Evolutionary conservation across 2,797 vertebrate species (phyloP).

Genomic region (Ispidina lecontei): DNA sequence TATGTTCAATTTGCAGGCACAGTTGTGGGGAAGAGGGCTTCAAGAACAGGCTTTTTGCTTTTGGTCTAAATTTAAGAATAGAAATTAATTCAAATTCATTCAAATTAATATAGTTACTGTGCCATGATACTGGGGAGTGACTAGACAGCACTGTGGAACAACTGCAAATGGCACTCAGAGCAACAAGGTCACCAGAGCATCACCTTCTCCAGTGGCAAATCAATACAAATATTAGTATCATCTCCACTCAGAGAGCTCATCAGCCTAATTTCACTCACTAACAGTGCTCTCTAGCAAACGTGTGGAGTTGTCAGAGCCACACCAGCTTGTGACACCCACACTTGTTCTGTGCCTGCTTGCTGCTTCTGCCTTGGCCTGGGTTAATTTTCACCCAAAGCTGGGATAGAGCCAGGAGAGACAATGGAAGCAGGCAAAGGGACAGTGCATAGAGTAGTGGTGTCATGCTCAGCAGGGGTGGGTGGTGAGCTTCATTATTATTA

Average conservation of each 20-base stretch:
- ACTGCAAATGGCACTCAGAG: background rate
- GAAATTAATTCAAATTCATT: background rate
- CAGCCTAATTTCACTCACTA: background rate
- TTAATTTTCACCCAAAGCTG: background rate
- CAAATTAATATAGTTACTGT: background rate
- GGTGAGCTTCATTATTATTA: background rate
- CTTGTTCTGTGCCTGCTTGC: background rate
- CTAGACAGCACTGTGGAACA: background rate
- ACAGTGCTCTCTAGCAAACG: background rate
- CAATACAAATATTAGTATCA: background rate
- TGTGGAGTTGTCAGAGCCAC: background rate
- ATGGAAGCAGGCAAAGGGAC: background rate
- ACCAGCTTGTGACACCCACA: background rate
- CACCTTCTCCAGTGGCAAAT: background rate
- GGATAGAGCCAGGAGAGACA: background rate
- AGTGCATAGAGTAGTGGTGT: background rate
- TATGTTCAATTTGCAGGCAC: background rate
- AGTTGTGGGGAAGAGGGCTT: background rate
- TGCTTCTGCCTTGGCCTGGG: background rate
- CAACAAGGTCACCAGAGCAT: background rate
- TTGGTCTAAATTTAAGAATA: background rate
- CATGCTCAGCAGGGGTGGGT: background rate
- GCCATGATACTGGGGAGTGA: background rate
- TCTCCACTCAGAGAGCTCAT: background rate
- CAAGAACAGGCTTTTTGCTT: background rate